Conservation (phyloP, 2,888 invertebrate species). For the Dioctria linearis region DNA sequence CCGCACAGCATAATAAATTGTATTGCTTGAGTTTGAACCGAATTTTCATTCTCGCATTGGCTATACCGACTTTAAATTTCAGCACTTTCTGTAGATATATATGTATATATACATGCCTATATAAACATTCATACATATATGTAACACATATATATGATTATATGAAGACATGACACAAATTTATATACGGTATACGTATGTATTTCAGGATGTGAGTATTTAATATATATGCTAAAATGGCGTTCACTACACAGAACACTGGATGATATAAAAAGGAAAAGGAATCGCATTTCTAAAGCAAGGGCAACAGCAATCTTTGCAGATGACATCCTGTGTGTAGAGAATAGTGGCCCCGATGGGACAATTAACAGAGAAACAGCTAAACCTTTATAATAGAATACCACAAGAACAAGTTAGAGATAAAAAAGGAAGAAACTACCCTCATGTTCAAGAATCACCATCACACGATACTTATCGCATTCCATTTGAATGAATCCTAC, state of each 20-base stretch:
- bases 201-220: constrained; percentile 23
- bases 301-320: constrained; percentile 43
- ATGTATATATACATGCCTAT: background rate
- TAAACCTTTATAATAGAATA: constrained; percentile 19
- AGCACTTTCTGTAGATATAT: background rate
- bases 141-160: background rate
- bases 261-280: constrained; percentile 42
- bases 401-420: constrained; percentile 42
- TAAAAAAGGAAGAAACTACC: constrained; percentile 45
- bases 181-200: background rate
- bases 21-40: constrained; percentile 42
- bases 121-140: constrained; percentile 10
- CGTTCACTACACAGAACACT: background rate
- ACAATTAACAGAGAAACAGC: constrained; percentile 50
- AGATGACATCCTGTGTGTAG: constrained; percentile 31
- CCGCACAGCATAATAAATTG: constrained; percentile 45
- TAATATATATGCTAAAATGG: constrained; percentile 35
- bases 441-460: constrained; percentile 29
- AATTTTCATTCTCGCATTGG: constrained; percentile 46
- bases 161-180: too few species aligned
- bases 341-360: constrained; percentile 31
- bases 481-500: constrained; percentile 45
- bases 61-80: constrained; percentile 44
- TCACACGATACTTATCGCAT: constrained; percentile 44
- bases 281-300: constrained; percentile 48